A percentile compares a stretch with the other conserved stretches of the same genome.
Conservation (phyloP, 1,140 invertebrate genomes). For the Macrosteles quadrilineatus region DNA sequence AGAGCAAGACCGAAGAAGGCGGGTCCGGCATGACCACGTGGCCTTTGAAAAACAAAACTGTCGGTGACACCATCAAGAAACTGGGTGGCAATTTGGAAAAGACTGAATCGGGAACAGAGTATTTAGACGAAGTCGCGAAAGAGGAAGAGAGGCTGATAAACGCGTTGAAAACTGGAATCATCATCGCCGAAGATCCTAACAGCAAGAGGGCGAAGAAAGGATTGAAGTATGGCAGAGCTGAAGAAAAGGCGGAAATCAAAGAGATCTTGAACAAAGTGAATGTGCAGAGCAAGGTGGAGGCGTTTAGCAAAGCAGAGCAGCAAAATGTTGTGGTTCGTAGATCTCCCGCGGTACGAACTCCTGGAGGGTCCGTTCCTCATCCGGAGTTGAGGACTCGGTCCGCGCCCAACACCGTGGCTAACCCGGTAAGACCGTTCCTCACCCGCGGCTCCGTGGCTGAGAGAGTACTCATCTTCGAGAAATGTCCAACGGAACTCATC, state of each 20-base stretch:
- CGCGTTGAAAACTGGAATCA: constrained; percentile 71
- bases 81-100: constrained; percentile 14
- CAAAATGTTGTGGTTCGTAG: constrained; percentile 32
- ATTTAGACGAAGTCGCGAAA: constrained; percentile 57
- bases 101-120: constrained; percentile 34
- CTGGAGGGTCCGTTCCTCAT: constrained; percentile 4
- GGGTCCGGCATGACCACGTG: constrained; percentile 56
- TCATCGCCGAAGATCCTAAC: constrained; percentile 60
- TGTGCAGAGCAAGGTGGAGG: constrained; percentile 25
- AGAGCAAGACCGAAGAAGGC: constrained; percentile 25
- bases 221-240: constrained; percentile 16
- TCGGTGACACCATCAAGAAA: constrained; percentile 25
- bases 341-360: constrained; percentile 30
- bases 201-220: constrained; percentile 19
- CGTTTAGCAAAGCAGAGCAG: constrained; percentile 15
- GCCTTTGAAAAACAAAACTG: constrained; percentile 64
- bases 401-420: constrained; percentile 37
- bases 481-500: constrained; percentile 79
- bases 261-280: constrained; percentile 47
- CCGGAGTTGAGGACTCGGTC: constrained; percentile 11
- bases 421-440: constrained; percentile 81
- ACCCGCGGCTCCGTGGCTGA: constrained; percentile 90
- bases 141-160: constrained; percentile 79
- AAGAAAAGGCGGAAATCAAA: constrained; percentile 48
- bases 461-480: constrained; percentile 87